A percentile compares a stretch with the other conserved stretches of the same genome.
phyloP scores from a whole-genome alignment of 2,113 vertebrate species.

The Saiga tatarica region DNA sequence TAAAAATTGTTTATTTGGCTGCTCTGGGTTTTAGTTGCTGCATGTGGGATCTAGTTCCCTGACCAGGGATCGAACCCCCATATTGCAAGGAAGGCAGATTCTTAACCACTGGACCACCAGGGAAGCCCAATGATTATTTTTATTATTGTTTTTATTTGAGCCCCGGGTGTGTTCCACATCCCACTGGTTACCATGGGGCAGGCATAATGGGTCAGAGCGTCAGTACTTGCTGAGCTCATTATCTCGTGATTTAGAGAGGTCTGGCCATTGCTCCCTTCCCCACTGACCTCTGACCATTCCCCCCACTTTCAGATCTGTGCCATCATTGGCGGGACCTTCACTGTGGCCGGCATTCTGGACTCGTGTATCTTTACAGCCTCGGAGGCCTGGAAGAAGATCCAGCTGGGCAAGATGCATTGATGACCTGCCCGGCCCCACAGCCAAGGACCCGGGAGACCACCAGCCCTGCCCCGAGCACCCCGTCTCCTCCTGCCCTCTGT shows the following conservation, averaged over 20 bases:
- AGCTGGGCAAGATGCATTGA: conserved; percentile 96
- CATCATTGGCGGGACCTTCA: conserved; percentile 98
- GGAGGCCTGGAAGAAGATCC: conserved; percentile 99
- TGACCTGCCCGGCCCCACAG: background rate
- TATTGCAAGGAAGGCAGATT: background rate
- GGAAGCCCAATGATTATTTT: background rate
- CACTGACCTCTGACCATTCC: background rate
- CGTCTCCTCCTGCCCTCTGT: conserved; percentile 75
- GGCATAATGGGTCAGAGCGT: background rate
- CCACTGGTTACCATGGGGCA: background rate
- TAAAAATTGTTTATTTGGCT: background rate
- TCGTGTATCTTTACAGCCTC: conserved; percentile 99
- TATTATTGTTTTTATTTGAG: background rate
- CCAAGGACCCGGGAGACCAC: conserved; percentile 64
- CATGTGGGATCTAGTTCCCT: background rate
- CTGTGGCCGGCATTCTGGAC: conserved; percentile 97
- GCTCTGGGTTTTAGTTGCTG: background rate
- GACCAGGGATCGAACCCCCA: background rate
- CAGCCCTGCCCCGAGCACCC: conserved; percentile 67
- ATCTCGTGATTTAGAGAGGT: accelerated
- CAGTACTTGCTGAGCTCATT: background rate
- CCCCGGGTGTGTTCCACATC: background rate
- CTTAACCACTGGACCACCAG: background rate
- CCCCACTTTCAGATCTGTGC: conserved; percentile 91
- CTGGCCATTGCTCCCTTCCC: background rate